phyloP scores from a whole-genome alignment of 2,113 vertebrate genomes.

The Aptenodytes patagonicus region DNA sequence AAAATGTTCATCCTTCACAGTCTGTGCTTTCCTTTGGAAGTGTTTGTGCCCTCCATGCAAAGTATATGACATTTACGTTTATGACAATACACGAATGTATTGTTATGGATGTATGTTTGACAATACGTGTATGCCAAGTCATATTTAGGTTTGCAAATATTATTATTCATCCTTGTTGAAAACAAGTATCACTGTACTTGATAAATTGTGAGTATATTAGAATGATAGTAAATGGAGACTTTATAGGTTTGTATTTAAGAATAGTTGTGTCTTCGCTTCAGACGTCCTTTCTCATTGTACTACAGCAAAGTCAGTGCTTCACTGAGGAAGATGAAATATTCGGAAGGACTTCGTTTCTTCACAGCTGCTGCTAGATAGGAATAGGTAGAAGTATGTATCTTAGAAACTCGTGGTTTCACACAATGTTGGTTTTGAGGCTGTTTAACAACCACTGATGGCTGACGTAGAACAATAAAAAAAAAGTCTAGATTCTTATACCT shows the following conservation, averaged over 20 bases:
- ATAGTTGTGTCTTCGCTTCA: background rate
- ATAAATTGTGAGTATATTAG: background rate
- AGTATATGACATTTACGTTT: background rate
- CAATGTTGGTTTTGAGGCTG: background rate
- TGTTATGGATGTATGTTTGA: background rate
- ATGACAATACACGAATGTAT: background rate
- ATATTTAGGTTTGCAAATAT: background rate
- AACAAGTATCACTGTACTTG: background rate
- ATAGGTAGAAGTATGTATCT: background rate
- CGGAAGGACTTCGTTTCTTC: background rate
- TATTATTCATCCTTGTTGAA: background rate
- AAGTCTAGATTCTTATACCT: background rate
- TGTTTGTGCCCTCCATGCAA: background rate
- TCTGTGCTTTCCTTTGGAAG: background rate
- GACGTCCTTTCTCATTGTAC: background rate
- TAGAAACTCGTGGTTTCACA: background rate
- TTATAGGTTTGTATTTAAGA: background rate
- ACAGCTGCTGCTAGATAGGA: background rate
- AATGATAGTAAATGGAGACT: background rate
- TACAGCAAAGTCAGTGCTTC: background rate
- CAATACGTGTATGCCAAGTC: background rate
- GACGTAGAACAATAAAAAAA: background rate
- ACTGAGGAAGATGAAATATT: background rate
- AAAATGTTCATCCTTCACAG: background rate
- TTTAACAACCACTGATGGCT: background rate